Percentiles rank a stretch among this genome's conserved stretches.
These are phyloP conservation scores for Plecotus auritus DNA, from an alignment of 2,113 vertebrate genomes.

Conservation along the genomic window DNA sequence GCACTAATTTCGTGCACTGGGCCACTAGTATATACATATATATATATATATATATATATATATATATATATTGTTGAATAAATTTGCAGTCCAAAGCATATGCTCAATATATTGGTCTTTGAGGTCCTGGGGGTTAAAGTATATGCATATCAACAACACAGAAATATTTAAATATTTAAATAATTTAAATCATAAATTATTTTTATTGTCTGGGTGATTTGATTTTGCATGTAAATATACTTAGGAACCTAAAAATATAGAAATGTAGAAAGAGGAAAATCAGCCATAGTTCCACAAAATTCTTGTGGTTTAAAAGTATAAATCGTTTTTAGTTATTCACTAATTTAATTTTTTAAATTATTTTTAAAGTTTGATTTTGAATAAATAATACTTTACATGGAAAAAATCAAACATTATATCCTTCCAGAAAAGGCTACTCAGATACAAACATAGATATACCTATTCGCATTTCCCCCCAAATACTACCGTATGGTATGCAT, in stretches of 20 bases:
- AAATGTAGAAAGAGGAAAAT: not conserved
- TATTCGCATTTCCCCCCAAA: not conserved
- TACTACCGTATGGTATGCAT: not conserved
- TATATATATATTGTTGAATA: not conserved
- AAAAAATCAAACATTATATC: not conserved
- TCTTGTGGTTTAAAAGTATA: not conserved
- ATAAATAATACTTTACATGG: not conserved
- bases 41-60: not conserved
- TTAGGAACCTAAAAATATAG: slow-evolving; percentile 5
- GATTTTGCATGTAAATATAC: not conserved
- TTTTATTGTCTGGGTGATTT: not conserved
- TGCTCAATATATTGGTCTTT: not conserved
- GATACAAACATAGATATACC: not conserved
- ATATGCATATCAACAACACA: not conserved
- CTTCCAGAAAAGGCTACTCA: not conserved
- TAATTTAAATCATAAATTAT: not conserved
- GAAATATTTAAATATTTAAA: not conserved
- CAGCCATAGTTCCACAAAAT: not conserved
- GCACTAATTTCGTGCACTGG: too few species aligned
- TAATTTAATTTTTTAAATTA: not conserved
- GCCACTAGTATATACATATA: not conserved
- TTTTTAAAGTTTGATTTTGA: slow-evolving; percentile 22
- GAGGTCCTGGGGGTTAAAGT: not conserved
- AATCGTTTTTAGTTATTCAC: not conserved
- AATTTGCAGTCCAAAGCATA: not conserved